A percentile compares a stretch with the other conserved stretches of the same genome.
phyloP scores from a whole-genome alignment of 2,113 vertebrate species.

The Rhea pennata region DNA sequence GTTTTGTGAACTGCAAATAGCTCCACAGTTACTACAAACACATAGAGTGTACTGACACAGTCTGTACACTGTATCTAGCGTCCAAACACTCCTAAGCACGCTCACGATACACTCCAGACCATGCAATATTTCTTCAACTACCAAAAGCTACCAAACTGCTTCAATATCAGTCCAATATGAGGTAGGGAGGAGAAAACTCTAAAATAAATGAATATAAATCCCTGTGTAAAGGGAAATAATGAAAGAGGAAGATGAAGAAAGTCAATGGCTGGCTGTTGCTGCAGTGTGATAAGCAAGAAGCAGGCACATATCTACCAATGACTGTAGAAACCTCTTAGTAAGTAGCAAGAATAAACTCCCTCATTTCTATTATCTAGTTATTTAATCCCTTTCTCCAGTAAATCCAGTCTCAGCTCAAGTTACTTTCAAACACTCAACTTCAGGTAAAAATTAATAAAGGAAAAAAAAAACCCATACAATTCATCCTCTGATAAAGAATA shows the following conservation, averaged over 20 bases:
- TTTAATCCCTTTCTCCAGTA: background rate
- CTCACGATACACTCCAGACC: background rate
- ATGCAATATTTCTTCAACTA: fast-evolving
- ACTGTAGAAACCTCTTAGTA: background rate
- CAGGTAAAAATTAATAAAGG: background rate
- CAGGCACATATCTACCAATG: background rate
- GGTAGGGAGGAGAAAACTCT: background rate
- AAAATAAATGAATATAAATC: background rate
- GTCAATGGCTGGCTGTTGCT: background rate
- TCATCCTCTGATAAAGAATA: background rate
- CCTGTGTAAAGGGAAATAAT: background rate
- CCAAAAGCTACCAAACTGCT: background rate
- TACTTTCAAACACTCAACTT: background rate
- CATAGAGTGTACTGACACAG: fast-evolving
- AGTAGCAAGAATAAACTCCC: background rate
- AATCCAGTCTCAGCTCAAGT: background rate
- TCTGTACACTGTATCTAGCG: background rate
- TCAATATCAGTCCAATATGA: fast-evolving
- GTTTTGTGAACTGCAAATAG: background rate
- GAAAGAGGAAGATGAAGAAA: conserved; percentile 14
- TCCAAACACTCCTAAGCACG: background rate
- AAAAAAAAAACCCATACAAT: background rate
- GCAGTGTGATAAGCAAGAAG: background rate
- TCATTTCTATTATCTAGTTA: background rate
- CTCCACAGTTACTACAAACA: background rate